A percentile compares a stretch with the other conserved stretches of the same genome.
Evolutionary conservation across 1,140 invertebrate species (phyloP).

Genomic region (Solenopsis fugax): DNA sequence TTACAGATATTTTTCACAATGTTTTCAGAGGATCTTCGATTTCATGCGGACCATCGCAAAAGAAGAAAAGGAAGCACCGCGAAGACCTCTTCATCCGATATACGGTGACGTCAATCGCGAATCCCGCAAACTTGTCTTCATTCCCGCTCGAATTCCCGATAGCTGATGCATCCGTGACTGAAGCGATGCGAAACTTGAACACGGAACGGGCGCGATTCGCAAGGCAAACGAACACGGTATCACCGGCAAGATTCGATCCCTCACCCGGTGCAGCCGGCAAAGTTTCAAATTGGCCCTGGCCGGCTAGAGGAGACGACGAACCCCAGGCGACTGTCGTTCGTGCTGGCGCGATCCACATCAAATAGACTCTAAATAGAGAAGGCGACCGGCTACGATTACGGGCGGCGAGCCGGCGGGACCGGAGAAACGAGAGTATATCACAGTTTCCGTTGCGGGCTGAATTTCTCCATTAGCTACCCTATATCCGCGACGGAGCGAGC

Average conservation of each 20-base stretch:
- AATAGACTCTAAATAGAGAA: constrained; percentile 77
- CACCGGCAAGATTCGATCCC: constrained; percentile 68
- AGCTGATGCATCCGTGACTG: not conserved
- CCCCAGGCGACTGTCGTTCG: constrained; percentile 54
- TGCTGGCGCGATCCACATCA: constrained; percentile 68
- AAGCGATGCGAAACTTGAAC: constrained; percentile 13
- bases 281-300: constrained; percentile 74
- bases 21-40: not conserved
- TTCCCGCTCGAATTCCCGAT: constrained; percentile 20
- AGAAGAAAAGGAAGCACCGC: not conserved
- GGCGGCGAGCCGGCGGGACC: not conserved
- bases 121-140: constrained; percentile 2
- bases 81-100: constrained; percentile 6
- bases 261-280: constrained; percentile 50
- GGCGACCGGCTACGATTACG: constrained; percentile 50
- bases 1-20: not conserved
- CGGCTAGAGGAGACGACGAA: constrained; percentile 40
- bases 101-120: not conserved
- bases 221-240: constrained; percentile 41
- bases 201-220: not conserved
- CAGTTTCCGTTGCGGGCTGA: constrained; percentile 76
- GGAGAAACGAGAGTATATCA: constrained; percentile 60
- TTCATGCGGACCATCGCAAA: not conserved
- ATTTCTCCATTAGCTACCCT: constrained; percentile 78
- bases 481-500: constrained; percentile 59